phyloP scores from a whole-genome alignment of 1,140 invertebrate species.

The Drosophila burlai region DNA sequence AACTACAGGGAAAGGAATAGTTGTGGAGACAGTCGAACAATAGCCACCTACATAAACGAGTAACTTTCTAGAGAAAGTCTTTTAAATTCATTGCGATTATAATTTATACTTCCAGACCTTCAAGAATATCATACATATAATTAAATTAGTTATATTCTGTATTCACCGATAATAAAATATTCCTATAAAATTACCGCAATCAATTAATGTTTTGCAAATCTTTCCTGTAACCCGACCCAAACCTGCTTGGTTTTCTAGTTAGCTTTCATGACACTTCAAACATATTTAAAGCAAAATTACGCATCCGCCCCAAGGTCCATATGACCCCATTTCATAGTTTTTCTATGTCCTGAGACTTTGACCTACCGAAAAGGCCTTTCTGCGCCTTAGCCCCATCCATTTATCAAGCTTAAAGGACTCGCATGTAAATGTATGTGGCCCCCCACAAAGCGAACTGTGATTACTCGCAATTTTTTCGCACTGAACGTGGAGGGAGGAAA shows the following conservation, averaged over 20 bases:
- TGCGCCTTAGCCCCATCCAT: conserved; percentile 53
- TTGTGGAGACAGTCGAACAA: neutral
- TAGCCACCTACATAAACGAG: neutral
- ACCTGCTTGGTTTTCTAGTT: neutral
- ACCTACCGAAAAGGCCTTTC: conserved; percentile 2
- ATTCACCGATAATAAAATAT: neutral
- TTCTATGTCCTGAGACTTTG: neutral
- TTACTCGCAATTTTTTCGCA: conserved; percentile 70
- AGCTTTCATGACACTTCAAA: neutral
- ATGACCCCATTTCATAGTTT: conserved; percentile 42
- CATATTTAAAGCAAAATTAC: conserved; percentile 15
- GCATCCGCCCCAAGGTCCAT: conserved; percentile 54
- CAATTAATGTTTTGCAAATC: neutral
- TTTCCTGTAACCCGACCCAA: neutral
- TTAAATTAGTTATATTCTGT: too few species aligned
- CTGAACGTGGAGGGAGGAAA: conserved; percentile 16
- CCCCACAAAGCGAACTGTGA: conserved; percentile 48
- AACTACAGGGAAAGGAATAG: neutral
- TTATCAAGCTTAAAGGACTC: conserved; percentile 80
- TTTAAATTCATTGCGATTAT: neutral
- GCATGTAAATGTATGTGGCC: conserved; percentile 62
- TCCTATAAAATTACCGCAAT: neutral
- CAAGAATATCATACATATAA: too few species aligned
- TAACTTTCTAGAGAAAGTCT: neutral
- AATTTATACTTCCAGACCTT: neutral